These are phyloP conservation scores for Phyllotreta cruciferae DNA, from an alignment of 2,888 invertebrate species.

Conservation along the genomic window DNA sequence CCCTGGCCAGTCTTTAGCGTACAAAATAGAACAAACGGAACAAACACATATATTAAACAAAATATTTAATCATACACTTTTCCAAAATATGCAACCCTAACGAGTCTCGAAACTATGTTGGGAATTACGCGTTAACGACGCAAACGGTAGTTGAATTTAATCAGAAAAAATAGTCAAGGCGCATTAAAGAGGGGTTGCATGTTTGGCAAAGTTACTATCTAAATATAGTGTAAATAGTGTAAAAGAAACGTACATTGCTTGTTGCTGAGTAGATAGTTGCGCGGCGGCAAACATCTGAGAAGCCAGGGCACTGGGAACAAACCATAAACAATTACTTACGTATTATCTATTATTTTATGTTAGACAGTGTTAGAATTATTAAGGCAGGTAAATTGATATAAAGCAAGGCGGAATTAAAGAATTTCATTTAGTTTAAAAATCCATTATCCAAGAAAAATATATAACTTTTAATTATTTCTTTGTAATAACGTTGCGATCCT, in stretches of 20 bases:
- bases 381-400: too few species aligned
- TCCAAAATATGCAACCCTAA: constrained; percentile 23
- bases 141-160: neutral
- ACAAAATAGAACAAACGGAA: constrained; percentile 17
- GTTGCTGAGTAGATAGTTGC: constrained; percentile 91
- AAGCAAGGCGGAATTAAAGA: too few species aligned
- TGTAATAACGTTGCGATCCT: too few species aligned
- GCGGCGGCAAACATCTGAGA: constrained; percentile 94
- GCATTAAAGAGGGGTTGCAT: constrained; percentile 21
- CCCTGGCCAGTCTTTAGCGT: constrained; percentile 72
- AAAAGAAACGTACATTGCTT: constrained; percentile 83
- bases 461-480: too few species aligned
- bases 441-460: too few species aligned
- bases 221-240: constrained; percentile 22
- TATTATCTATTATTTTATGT: too few species aligned
- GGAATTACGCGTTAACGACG: too few species aligned
- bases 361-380: too few species aligned
- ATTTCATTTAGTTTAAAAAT: too few species aligned
- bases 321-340: constrained; percentile 56
- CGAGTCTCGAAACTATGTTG: neutral
- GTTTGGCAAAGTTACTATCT: constrained; percentile 25
- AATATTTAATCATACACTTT: constrained; percentile 2
- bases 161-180: neutral
- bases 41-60: constrained; percentile 29
- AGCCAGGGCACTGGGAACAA: constrained; percentile 93